Conservation (phyloP, 2,113 vertebrate species). For the Trochalopteron elliotii region DNA sequence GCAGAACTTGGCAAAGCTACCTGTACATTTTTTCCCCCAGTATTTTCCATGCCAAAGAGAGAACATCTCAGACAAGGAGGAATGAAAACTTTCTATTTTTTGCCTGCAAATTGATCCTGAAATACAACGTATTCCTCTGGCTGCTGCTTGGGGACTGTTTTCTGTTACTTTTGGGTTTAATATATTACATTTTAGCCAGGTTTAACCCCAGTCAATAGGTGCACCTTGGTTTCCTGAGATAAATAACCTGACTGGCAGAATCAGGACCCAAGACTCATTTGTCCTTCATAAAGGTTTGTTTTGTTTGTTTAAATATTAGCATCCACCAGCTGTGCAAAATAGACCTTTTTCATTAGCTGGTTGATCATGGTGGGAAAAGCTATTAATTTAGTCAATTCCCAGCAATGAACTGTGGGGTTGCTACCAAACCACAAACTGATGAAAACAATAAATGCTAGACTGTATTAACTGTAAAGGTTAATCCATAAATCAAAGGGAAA, state of each 20-base stretch:
- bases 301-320: constrained; percentile 65
- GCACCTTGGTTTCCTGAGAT: background rate
- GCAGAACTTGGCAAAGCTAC: background rate
- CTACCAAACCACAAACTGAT: constrained; percentile 46
- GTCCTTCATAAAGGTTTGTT: background rate
- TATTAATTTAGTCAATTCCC: constrained; percentile 69
- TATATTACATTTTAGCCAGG: constrained; percentile 5
- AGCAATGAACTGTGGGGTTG: constrained; percentile 65
- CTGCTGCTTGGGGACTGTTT: background rate
- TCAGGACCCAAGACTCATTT: constrained; percentile 10
- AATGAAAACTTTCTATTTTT: background rate
- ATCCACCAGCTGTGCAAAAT: constrained; percentile 40
- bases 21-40: background rate
- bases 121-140: background rate
- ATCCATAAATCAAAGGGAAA: constrained; percentile 79
- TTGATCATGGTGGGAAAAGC: constrained; percentile 60
- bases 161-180: background rate
- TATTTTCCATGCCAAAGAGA: background rate
- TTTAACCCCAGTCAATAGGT: background rate
- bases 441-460: constrained; percentile 63
- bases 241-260: background rate
- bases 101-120: background rate
- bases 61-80: background rate
- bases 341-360: constrained; percentile 51
- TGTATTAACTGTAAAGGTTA: constrained; percentile 74